Conservation (phyloP, 2,888 invertebrate genomes). For the Eristalis tenax region DNA sequence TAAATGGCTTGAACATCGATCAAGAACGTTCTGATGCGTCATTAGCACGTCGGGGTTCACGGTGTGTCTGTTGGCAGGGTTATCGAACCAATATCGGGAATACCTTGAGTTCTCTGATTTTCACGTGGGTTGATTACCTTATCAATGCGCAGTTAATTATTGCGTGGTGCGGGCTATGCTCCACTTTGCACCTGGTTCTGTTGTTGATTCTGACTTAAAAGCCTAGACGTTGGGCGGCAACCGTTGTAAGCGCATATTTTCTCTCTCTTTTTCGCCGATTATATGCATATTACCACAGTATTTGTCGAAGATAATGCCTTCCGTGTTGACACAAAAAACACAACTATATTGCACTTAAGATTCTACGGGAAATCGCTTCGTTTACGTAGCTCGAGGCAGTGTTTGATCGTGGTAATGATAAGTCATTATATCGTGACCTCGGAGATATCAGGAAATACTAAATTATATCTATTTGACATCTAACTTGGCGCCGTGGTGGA, state of each 20-base stretch:
- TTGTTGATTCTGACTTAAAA: not conserved
- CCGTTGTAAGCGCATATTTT: not conserved
- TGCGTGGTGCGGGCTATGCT: not conserved
- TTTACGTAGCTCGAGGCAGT: not conserved
- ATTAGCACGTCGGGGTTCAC: not conserved
- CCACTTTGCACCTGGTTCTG: not conserved
- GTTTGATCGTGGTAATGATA: not conserved
- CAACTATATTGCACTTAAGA: not conserved
- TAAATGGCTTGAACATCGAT: not conserved
- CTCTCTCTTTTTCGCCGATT: not conserved
- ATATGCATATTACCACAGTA: not conserved
- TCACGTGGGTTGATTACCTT: conserved; percentile 16
- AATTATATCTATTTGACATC: too few relatives aligned
- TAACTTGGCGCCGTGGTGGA: too few relatives aligned
- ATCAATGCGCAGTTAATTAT: not conserved
- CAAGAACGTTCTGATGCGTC: not conserved
- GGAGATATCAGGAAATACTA: not conserved
- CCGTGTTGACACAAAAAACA: not conserved
- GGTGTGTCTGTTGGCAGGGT: conserved; percentile 5
- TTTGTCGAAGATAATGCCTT: not conserved
- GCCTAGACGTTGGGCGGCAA: not conserved
- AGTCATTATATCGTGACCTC: not conserved
- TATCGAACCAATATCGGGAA: conserved; percentile 33
- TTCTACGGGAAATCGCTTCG: not conserved
- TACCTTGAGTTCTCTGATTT: conserved; percentile 6